Percentiles rank a stretch among this genome's conserved stretches.
phyloP scores from a whole-genome alignment of 2,888 invertebrate species.

The Sisyra terminalis region DNA sequence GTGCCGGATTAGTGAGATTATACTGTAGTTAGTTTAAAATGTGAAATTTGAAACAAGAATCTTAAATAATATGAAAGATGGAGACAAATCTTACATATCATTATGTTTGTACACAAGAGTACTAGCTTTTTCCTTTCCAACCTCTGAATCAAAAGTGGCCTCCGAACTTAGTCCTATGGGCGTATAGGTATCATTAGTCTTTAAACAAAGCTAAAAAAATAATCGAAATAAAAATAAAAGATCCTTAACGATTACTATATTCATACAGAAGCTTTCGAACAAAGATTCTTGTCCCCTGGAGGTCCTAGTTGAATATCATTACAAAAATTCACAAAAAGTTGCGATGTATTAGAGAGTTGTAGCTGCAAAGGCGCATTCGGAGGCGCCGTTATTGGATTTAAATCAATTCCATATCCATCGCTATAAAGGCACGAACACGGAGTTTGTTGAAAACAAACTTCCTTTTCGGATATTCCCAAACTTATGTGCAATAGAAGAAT shows the following conservation, averaged over 20 bases:
- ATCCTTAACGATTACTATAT: no score
- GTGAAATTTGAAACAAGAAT: not conserved
- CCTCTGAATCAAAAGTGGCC: conserved; percentile 11
- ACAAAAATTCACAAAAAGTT: no score
- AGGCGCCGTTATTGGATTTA: conserved; percentile 11
- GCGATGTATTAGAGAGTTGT: no score
- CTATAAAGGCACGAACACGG: conserved; percentile 21
- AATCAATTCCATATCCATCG: conserved; percentile 20
- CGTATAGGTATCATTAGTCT: conserved; percentile 1
- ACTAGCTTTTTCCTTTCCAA: not conserved
- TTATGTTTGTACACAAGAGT: not conserved
- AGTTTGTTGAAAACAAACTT: conserved; percentile 15
- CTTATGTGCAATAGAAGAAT: no score
- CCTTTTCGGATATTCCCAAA: conserved; percentile 1
- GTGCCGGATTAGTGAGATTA: no score
- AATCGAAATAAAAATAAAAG: not conserved
- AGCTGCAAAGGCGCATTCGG: no score
- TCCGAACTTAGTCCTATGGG: conserved; percentile 16
- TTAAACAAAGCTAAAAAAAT: conserved; percentile 16
- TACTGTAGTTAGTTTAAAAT: no score
- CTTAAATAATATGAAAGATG: not conserved
- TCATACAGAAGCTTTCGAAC: no score
- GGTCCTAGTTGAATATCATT: no score
- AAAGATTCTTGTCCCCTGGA: no score
- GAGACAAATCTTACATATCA: conserved; percentile 5